Evolutionary conservation across 2,797 vertebrate genomes (phyloP), one percentile per base, ranked within the genome.

Genomic region (Mycteria americana): DNA sequence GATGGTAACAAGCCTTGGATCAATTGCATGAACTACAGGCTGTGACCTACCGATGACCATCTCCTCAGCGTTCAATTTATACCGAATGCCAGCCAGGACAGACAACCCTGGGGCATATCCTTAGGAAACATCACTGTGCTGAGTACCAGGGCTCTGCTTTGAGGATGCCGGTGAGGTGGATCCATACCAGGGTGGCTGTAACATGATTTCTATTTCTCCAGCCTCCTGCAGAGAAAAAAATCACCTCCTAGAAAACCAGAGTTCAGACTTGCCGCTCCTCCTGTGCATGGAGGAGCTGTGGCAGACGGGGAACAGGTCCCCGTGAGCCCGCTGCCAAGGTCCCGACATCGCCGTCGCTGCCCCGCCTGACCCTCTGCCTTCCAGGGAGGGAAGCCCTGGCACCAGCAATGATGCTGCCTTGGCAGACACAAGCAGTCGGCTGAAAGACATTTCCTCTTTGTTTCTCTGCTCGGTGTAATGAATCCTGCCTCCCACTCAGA

Each of bases 401-500:
- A 31, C 18, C 2, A 7, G 37, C 0, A 35, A 87, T 85, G 91
- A 69, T 11, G 65, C 46, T 84, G 80, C 85, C 85, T 50, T 39
- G 5, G 92, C 90, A 91, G 87, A 86, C 89, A 78, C 62, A n/a
- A 37, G 67, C 92, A 81, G 79, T 69, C 54, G 0, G 33, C 89
- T 89, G 87, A 86, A 82, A 94, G 91, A 96, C 75, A 72, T 90
- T 93, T 96, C 95, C 87, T 82, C 80, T 91, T 73, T 91, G 89
- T 95, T 96, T 93, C 95, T 86, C 51, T 89, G 91, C 93, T 82
- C 45, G 0, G 81, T 93, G 96, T 96, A 97, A 97, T 95, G 93
- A 97, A 96, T 97, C 96, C 94, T 97, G 83, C 96, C 97, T 96
- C 97, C 97, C 93, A 94, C 97, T 96, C 97, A 92, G 96, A 59